Base-by-base conservation (phyloP, 2,888 invertebrate genomes). In the Drosophila atroscutellata region DNA sequence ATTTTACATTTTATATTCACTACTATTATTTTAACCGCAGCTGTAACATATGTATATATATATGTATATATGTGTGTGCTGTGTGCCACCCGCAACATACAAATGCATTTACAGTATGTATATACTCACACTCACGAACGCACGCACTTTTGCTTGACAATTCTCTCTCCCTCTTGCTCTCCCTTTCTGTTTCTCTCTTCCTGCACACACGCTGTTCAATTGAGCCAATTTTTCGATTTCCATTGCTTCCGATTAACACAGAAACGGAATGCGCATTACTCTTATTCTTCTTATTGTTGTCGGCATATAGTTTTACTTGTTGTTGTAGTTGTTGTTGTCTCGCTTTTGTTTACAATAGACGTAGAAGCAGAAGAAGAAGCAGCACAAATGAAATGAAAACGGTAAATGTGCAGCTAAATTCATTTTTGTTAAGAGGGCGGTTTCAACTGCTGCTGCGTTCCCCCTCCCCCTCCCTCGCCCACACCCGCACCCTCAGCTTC, bases 231-330 rank as follows among this genome's bases (percentile, higher is more conserved):
- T 88, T 75, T 75, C 75, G 56, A 56, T 57, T 85, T 85, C 72
- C 83, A 86, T 85, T 86, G 83, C 86, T 88, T 85, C 85, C 85
- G 85, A 78, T 85, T 85, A 81, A 79, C 72, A 66, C 68, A 79
- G 75, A 70, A 75, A 57, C 71, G 78, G 75, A 75, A 78, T 77
- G 78, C 56, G 36, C 37, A 66, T 50, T 75, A 55, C 74, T 75
- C 75, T 72, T 72, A 65, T 70, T 75, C 49, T 69, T 67, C 63
- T 69, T 68, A 59, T 71, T 73, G 68, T 68, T 69, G 61, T 28
- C 56, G 56, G 56, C 56, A 42, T 56, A 56, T 56, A 56, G 39
- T n/a, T 28, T 18, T 52, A 52, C 36, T 55, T 73, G 61, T 80
- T 77, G 72, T 72, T 64, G 75, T 73, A 73, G 65, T 70, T 69